Evolutionary conservation across 2,797 vertebrate species (phyloP).

Genomic region (Balearica regulorum): DNA sequence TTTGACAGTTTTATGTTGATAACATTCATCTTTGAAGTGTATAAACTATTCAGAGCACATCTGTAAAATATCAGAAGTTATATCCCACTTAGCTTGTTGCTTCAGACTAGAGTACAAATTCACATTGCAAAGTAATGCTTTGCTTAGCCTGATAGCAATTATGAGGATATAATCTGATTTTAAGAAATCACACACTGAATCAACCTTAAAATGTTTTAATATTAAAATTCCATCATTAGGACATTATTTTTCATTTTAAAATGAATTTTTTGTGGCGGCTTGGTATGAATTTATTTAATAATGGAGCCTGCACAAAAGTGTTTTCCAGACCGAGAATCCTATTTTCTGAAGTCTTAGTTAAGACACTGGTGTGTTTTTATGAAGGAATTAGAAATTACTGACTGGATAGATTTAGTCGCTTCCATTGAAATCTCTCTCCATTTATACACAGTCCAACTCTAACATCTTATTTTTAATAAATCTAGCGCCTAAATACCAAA

Average conservation of each 20-base stretch:
- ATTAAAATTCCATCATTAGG: neutral
- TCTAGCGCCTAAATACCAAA: neutral
- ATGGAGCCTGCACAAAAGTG: neutral
- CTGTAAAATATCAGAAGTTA: slow-evolving; percentile 28
- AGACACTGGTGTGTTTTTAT: neutral
- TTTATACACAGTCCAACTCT: neutral
- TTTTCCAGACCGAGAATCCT: neutral
- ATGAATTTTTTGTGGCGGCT: neutral
- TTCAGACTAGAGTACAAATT: neutral
- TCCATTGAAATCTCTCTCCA: neutral
- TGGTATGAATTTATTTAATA: neutral
- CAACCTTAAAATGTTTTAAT: neutral
- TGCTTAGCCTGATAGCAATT: neutral
- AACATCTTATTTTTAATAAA: neutral
- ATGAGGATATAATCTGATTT: neutral
- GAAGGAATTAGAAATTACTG: neutral
- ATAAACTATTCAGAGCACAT: neutral
- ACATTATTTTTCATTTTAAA: neutral
- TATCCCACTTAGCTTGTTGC: neutral
- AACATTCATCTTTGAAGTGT: neutral
- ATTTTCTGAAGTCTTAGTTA: neutral
- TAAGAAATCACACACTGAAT: neutral
- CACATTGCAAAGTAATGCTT: neutral
- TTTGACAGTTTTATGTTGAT: slow-evolving; percentile 22
- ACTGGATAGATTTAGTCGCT: neutral